These are phyloP conservation scores for Hybognathus amarus DNA, from an alignment of 2,797 vertebrate species.

Conservation along the genomic window DNA sequence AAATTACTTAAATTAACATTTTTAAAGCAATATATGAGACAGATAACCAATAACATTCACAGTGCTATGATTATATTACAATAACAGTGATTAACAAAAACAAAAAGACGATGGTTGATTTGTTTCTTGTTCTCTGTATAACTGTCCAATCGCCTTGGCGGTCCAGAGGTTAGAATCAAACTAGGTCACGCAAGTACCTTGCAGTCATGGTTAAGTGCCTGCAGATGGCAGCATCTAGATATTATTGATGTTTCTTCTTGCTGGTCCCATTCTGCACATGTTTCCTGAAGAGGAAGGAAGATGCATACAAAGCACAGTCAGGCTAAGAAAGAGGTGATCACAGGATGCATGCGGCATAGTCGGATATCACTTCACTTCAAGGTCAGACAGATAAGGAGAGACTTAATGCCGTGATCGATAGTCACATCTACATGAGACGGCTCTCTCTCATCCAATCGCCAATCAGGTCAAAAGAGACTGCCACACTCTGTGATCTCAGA, in stretches of 20 bases:
- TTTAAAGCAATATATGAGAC: constrained; percentile 66
- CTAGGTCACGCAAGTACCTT: constrained; percentile 59
- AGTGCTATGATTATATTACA: constrained; percentile 69
- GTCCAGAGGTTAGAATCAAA: constrained; percentile 34
- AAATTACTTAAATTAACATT: background rate
- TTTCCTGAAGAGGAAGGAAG: constrained; percentile 69
- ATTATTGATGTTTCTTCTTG: constrained; percentile 88
- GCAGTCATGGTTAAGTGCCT: constrained; percentile 65
- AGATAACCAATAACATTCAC: constrained; percentile 76
- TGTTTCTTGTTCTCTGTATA: constrained; percentile 11
- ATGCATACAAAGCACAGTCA: constrained; percentile 4
- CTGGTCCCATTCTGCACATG: constrained; percentile 85
- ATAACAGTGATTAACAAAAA: constrained; percentile 8
- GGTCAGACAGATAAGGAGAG: constrained; percentile 68
- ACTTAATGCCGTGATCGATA: constrained; percentile 23
- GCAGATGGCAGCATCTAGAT: constrained; percentile 69
- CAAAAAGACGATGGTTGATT: constrained; percentile 2
- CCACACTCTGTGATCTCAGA: background rate
- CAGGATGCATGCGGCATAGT: constrained; percentile 55
- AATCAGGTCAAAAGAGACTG: constrained; percentile 6
- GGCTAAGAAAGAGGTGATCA: constrained; percentile 50
- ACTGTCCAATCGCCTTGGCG: background rate
- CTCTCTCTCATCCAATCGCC: constrained; percentile 63
- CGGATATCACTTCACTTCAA: constrained; percentile 68
- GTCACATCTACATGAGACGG: constrained; percentile 57